Conservation (phyloP, 2,888 invertebrate species). For the Watsonalla binaria region DNA sequence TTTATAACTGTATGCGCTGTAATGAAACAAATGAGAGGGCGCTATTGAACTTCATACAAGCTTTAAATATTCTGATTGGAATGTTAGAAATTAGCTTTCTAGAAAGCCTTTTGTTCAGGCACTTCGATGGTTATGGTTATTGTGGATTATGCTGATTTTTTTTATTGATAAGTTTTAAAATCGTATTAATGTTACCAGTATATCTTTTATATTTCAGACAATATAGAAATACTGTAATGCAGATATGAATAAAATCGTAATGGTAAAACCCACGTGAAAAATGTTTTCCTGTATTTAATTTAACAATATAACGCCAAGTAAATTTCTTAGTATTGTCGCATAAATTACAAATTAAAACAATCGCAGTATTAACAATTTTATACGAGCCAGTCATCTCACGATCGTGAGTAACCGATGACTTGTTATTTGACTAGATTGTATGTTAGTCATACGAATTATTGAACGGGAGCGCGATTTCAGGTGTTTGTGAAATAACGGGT, state of each 20-base stretch:
- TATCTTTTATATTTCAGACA: too few species aligned
- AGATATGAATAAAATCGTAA: too few species aligned
- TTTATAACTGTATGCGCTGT: constrained; percentile 26
- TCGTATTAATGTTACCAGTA: too few species aligned
- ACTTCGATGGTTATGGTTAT: background rate
- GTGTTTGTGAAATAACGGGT: constrained; percentile 19
- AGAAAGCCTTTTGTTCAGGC: constrained; percentile 18
- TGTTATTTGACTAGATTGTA: constrained; percentile 25
- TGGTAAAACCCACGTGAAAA: too few species aligned
- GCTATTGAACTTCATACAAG: constrained; percentile 39
- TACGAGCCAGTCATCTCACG: background rate
- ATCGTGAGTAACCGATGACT: constrained; percentile 22
- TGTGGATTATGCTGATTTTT: too few species aligned
- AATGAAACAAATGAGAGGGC: constrained; percentile 47
- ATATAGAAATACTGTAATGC: too few species aligned
- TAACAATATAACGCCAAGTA: background rate
- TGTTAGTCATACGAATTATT: constrained; percentile 31
- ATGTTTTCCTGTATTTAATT: too few species aligned
- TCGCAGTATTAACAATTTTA: constrained; percentile 9
- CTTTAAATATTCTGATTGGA: constrained; percentile 19
- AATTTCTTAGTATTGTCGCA: background rate
- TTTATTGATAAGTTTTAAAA: too few species aligned
- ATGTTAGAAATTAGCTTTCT: constrained; percentile 20
- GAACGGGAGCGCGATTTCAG: constrained; percentile 16
- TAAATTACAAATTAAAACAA: background rate